These are phyloP conservation scores for Siderastrea radians DNA, from an alignment of 92 coral and sea anemone species.

Conservation along the genomic window DNA sequence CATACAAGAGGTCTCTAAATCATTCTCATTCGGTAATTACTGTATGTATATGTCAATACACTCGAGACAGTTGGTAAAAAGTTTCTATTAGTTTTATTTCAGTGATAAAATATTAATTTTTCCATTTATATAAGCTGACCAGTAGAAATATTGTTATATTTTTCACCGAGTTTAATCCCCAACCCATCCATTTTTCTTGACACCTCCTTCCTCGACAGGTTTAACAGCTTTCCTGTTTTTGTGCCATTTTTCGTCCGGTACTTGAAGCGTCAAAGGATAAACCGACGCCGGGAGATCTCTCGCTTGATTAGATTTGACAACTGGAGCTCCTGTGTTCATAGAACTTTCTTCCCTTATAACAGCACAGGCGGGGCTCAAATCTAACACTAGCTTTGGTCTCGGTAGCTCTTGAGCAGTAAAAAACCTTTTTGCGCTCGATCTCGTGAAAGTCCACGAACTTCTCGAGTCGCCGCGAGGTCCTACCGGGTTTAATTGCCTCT, in stretches of 20 bases:
- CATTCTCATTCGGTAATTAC: not conserved
- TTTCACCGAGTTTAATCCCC: not conserved
- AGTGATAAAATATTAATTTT: not conserved
- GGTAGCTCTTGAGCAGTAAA: constrained; percentile 22
- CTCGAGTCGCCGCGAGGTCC: constrained; percentile 42
- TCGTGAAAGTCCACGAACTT: constrained; percentile 46
- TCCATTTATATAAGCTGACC: not conserved
- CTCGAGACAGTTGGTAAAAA: not conserved
- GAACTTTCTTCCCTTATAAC: constrained; percentile 37
- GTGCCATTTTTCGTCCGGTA: constrained; percentile 17
- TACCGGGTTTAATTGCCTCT: not conserved
- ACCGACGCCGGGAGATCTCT: not conserved
- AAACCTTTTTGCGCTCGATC: constrained; percentile 36
- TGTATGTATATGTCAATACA: not conserved
- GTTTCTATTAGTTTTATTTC: not conserved
- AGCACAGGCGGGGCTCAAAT: constrained; percentile 7
- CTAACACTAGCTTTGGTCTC: constrained; percentile 24
- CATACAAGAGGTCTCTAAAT: not conserved
- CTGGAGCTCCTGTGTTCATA: constrained; percentile 12
- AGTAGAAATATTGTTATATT: not conserved
- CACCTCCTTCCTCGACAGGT: not conserved
- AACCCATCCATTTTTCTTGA: constrained; percentile 44
- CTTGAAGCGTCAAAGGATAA: constrained; percentile 45
- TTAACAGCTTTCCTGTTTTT: not conserved
- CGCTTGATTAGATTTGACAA: not conserved